Percentiles rank a stretch among this genome's conserved stretches.
Conservation (phyloP, 2,113 vertebrate genomes). For the Psilopogon haemacephalus region DNA sequence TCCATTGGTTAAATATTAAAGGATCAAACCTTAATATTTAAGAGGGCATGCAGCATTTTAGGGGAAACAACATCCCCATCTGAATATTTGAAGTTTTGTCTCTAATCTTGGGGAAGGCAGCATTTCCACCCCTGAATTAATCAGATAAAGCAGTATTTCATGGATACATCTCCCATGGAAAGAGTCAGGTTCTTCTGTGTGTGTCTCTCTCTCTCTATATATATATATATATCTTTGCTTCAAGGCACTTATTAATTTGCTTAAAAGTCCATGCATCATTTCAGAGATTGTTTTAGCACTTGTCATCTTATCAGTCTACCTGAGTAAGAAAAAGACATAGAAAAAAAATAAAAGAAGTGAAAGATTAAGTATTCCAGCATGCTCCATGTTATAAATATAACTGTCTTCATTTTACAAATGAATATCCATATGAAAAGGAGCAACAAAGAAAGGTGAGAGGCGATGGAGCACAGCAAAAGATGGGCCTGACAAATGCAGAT, state of each 20-base stretch:
- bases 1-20: slow-evolving; percentile 77
- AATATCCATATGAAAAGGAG: slow-evolving; percentile 49
- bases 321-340: too few relatives aligned
- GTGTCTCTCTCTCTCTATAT: too few relatives aligned
- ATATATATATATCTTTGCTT: slow-evolving; percentile 28
- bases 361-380: slow-evolving; percentile 62
- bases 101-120: not conserved
- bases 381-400: slow-evolving; percentile 59
- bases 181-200: slow-evolving; percentile 32
- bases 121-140: slow-evolving; percentile 39
- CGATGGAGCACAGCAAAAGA: slow-evolving; percentile 27
- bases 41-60: slow-evolving; percentile 56
- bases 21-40: slow-evolving; percentile 75
- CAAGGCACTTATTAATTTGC: slow-evolving; percentile 44
- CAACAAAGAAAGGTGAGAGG: slow-evolving; percentile 32
- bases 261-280: slow-evolving; percentile 51
- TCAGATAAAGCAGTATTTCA: slow-evolving; percentile 50
- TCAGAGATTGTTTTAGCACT: slow-evolving; percentile 59
- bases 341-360: slow-evolving; percentile 64
- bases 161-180: slow-evolving; percentile 53
- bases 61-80: slow-evolving; percentile 51
- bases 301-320: slow-evolving; percentile 35
- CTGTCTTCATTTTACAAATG: slow-evolving; percentile 63
- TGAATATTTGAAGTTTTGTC: slow-evolving; percentile 56
- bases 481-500: slow-evolving; percentile 3